Evolutionary conservation across 64 coral and sea anemone genomes (phyloP), one percentile per base, ranked within the genome.

Genomic region (Montipora foliosa): DNA sequence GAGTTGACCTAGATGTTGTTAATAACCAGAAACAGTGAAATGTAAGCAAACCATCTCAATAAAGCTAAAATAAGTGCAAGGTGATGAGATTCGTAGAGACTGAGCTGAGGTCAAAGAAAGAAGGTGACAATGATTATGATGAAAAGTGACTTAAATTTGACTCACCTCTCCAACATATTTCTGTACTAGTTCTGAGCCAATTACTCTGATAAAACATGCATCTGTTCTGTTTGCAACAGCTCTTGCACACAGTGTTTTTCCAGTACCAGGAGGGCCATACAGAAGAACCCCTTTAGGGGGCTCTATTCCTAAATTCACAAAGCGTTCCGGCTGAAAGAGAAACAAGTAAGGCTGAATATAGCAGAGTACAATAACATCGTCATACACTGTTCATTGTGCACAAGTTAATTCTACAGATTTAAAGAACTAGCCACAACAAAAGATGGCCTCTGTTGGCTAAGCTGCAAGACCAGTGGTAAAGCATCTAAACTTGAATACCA

Each of bases 221-320:
- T 99, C 98, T 45, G 98, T 99, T 67, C 98, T 89, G 45, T 99
- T 99, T n/a, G 98, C 98, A 51, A 99, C 98, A 90, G 98, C 98
- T 75, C 98, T 94, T 1, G 98, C 98, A 90, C 95, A 96, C 3
- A 99, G 80, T 6, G 98, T 99, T 53, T 99, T 99, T 8, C 98
- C 98, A 8, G 98, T 99, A 16, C 98, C 98, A 67, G 98, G 98
- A 8, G 98, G 98, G 29, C 98, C 98, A 90, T 92, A 99, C 2
- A 99, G 46, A 3, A 99, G 53, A 19, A 99, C 98, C 21, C 98
- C 98, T 79, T 99, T 99, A 10, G 98, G 98, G 4, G 98, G 98
- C 47, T 99, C 98, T 68, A 99, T 99, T 25, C 98, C 98, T 83
- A 99, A 88, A 69, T 99, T 99, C 3, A 99, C 98, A 92, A 99